Base-by-base conservation (phyloP, 2,113 vertebrate genomes). In the Cinclus mexicanus region DNA sequence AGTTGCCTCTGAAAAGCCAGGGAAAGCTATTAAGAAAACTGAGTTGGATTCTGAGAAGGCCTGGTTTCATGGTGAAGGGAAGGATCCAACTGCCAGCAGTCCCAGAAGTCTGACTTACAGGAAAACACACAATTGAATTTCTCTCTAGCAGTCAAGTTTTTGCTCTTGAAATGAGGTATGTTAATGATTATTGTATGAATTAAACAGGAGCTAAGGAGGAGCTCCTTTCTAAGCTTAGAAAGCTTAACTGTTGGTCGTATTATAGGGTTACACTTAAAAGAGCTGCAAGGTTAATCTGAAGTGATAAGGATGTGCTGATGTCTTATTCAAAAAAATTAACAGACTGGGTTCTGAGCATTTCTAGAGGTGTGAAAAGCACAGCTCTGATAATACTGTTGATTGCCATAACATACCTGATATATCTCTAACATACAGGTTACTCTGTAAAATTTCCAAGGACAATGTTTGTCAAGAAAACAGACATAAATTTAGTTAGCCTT, bases 241-340 rank as follows among this genome's bases (percentile, higher is more conserved):
- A 88, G 39, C 23, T 59, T 71, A 75, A 72, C 23, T 44, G 41
- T 47, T 64, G 39, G 44, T 56, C 55, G 31, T 9, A 6, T 78
- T 81, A 57, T 61, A 69, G 55, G 28, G 31, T 44, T 93, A 83
- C 52, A 37, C 26, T 46, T 81, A 37, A 65, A 88, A 77, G 41
- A 60, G 42, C 18, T 15, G 6, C n/a, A 64, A 49, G 22, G 37
- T 60, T 57, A 68, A 33, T 75, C 33, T 55, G 33, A 87, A 87
- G 14, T 23, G 26, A 4, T 77, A 90, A 56, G 31, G 79, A 71
- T 25, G 8, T 0, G 0, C 14, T 60, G 46, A 55, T 3, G 9
- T 18, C 26, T 78, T 47, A 68, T 29, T 49, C 4, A 72, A 74
- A 90, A 89, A 70, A 83, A 53, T 9, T n/a, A 81, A 31, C 41